phyloP scores from a whole-genome alignment of 2,888 invertebrate genomes.

The Linnaemya vulpina region DNA sequence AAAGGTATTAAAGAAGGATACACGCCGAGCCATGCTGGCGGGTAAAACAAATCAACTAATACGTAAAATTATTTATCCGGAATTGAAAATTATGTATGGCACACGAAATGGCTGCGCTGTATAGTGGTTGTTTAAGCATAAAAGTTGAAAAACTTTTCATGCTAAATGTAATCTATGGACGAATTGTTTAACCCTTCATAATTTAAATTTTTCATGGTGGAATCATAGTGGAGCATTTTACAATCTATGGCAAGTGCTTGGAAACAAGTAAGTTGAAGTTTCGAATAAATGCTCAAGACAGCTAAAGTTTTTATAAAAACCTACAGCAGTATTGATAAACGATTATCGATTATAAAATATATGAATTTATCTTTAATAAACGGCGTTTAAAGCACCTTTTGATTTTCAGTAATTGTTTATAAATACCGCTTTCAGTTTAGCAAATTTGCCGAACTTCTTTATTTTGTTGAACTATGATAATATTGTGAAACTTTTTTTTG shows the following conservation, averaged over 20 bases:
- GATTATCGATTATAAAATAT: background rate
- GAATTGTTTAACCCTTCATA: constrained; percentile 61
- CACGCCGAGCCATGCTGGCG: constrained; percentile 89
- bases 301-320: background rate
- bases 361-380: background rate
- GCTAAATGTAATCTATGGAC: constrained; percentile 67
- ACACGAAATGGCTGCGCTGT: constrained; percentile 91
- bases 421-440: background rate
- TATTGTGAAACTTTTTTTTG: constrained; percentile 14
- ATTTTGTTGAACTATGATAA: background rate
- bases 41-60: constrained; percentile 90
- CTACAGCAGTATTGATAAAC: background rate
- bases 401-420: background rate
- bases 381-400: background rate
- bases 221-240: constrained; percentile 49
- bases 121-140: constrained; percentile 84
- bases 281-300: background rate
- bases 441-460: background rate
- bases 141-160: constrained; percentile 74
- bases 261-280: constrained; percentile 1
- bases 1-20: constrained; percentile 91
- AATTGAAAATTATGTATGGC: constrained; percentile 93
- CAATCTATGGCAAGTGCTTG: constrained; percentile 47
- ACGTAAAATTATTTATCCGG: constrained; percentile 91
- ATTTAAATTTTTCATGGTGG: constrained; percentile 61